phyloP scores from a whole-genome alignment of 2,797 vertebrate species.

The Lacerta viridis region DNA sequence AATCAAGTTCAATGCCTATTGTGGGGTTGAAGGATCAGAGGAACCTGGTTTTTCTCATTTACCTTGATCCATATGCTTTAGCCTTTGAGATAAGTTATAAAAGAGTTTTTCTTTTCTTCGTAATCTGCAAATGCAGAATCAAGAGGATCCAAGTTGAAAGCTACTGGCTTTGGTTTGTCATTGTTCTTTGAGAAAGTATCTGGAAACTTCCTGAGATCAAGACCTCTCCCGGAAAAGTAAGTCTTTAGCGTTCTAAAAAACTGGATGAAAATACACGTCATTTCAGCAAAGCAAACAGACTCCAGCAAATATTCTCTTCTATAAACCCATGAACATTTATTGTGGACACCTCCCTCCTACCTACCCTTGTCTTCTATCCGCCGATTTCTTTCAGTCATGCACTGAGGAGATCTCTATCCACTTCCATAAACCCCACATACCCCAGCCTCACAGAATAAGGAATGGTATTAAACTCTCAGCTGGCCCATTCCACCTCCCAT shows the following conservation, averaged over 20 bases:
- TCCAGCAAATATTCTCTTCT: not conserved
- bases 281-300: constrained; percentile 12
- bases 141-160: constrained; percentile 69
- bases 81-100: constrained; percentile 60
- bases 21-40: not conserved
- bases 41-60: constrained; percentile 39
- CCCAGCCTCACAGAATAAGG: too few relatives aligned
- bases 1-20: not conserved
- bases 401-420: too few relatives aligned
- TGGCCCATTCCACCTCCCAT: too few relatives aligned
- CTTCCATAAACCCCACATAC: too few relatives aligned
- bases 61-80: constrained; percentile 72
- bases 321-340: too few relatives aligned
- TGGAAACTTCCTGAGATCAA: constrained; percentile 76
- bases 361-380: too few relatives aligned
- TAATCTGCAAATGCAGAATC: constrained; percentile 79
- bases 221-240: constrained; percentile 79
- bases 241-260: constrained; percentile 82
- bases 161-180: constrained; percentile 64
- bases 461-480: too few relatives aligned
- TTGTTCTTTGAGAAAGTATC: constrained; percentile 63
- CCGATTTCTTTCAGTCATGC: too few relatives aligned
- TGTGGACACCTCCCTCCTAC: too few relatives aligned
- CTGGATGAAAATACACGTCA: constrained; percentile 68
- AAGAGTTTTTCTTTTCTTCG: constrained; percentile 75